A percentile compares a stretch with the other conserved stretches of the same genome.
phyloP scores from a whole-genome alignment of 35 echinoderm and acorn worm species.

The Holothuria glaberrima region DNA sequence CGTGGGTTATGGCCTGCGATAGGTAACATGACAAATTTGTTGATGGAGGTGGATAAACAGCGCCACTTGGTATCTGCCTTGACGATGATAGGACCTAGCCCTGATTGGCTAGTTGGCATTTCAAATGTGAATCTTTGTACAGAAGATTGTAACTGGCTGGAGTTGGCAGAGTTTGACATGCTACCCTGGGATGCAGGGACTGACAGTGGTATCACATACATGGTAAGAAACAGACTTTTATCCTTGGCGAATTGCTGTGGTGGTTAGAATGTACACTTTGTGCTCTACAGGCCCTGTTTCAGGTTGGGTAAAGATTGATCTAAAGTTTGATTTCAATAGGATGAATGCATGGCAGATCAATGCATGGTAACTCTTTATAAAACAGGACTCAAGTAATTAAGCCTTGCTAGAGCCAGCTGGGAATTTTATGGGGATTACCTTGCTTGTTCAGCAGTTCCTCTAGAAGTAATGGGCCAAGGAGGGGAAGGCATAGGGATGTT shows the following conservation, averaged over 20 bases:
- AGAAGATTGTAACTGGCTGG: slow-evolving; percentile 82
- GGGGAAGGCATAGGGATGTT: no score
- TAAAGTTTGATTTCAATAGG: no score
- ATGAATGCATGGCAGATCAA: slow-evolving; percentile 52
- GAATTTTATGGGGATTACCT: no score
- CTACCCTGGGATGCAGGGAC: slow-evolving; percentile 97
- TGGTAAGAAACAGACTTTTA: slow-evolving; percentile 64
- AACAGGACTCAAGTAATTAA: no score
- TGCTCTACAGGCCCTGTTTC: no score
- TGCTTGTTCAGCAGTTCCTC: no score
- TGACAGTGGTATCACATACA: slow-evolving; percentile 88
- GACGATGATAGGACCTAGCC: slow-evolving; percentile 96
- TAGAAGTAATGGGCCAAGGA: no score
- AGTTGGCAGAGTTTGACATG: slow-evolving; percentile 68
- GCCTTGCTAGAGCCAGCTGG: no score
- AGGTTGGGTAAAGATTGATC: no score
- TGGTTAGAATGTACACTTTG: slow-evolving; percentile 57
- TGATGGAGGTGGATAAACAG: slow-evolving; percentile 68
- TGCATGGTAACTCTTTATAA: no score
- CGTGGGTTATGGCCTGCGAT: slow-evolving; percentile 83
- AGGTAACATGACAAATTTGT: slow-evolving; percentile 69
- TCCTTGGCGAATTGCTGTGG: slow-evolving; percentile 55
- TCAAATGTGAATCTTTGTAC: slow-evolving; percentile 79
- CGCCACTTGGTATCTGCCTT: slow-evolving; percentile 77
- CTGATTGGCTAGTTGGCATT: slow-evolving; percentile 92